Base-by-base conservation (phyloP, 2,888 invertebrate species). In the Tenodera sinensis region DNA sequence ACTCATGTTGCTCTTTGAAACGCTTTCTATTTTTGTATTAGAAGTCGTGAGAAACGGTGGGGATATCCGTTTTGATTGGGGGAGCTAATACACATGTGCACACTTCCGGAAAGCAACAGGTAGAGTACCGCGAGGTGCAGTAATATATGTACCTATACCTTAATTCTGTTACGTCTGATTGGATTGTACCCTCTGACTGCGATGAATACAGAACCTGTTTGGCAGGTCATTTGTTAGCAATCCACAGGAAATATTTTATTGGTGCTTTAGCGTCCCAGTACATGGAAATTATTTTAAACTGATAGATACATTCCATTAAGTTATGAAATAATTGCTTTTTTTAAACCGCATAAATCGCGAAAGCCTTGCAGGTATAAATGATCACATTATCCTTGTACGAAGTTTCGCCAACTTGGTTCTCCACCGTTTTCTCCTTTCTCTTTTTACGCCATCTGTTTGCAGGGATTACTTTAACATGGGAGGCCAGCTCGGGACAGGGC, bases 371-470 rank as follows among this genome's bases (percentile, higher is more conserved):
- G 54, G 54, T 25, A 71, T 20, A 71, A 71, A 71, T 71, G 54
- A 71, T 71, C 54, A 25, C 25, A 71, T 71, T 71, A 71, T 42
- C 54, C 25, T 71, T 25, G 25, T 71, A 71, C 54, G 54, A 71
- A 71, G 54, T 71, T 71, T 71, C 54, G 54, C 54, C 54, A 20
- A 71, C 54, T 71, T 71, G 54, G 54, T 20, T 20, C 54, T 71
- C 54, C 54, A 15, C 54, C 54, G 54, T 71, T 20, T 71, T 71
- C 54, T 71, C 54, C 54, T 71, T 71, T 71, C 84, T 84, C 84
- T 84, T 84, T 84, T 84, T 84, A 71, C 25, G 54, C 54, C 86
- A 86, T 86, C 81, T 86, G 81, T 86, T 86, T 86, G 86, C 42
- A 81, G 81, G 86, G 86, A 86, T 86, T 86, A 86, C n/a, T 86